Evolutionary conservation across 2,888 invertebrate genomes (phyloP).

Genomic region (Campoplex capitator): DNA sequence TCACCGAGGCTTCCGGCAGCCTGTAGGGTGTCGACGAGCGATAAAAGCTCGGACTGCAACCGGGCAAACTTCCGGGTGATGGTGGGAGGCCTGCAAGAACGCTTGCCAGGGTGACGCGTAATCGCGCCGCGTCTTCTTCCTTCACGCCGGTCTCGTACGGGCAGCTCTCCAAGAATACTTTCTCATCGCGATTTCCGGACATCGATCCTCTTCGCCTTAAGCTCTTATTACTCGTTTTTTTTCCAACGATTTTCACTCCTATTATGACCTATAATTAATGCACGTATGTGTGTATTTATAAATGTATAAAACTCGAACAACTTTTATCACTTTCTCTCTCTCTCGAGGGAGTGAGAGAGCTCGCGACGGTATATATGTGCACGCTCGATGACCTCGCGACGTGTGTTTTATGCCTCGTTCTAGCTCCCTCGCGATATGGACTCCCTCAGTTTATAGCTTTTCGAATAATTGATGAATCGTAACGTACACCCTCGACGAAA

Average conservation of each 20-base stretch:
- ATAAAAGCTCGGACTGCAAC: slow-evolving; percentile 70
- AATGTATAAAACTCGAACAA: neutral
- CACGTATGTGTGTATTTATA: neutral
- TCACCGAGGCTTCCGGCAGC: slow-evolving; percentile 60
- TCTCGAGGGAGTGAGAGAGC: no score
- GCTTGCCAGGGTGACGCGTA: slow-evolving; percentile 61
- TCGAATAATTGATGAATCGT: slow-evolving; percentile 40
- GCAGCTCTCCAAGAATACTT: slow-evolving; percentile 21
- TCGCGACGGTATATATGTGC: neutral
- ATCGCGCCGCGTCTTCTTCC: slow-evolving; percentile 69
- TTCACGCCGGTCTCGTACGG: slow-evolving; percentile 54
- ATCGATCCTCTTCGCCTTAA: slow-evolving; percentile 60
- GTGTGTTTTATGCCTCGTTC: slow-evolving; percentile 7
- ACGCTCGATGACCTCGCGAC: slow-evolving; percentile 27
- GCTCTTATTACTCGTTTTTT: neutral
- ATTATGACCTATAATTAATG: neutral
- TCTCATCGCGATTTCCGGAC: slow-evolving; percentile 69
- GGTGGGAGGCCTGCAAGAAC: slow-evolving; percentile 67
- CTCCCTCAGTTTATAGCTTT: slow-evolving; percentile 26
- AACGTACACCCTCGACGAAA: neutral
- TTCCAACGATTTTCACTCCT: neutral
- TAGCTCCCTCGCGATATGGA: neutral
- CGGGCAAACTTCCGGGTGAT: slow-evolving; percentile 67
- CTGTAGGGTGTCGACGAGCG: slow-evolving; percentile 59
- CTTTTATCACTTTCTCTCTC: neutral